Conservation (phyloP, 1,140 invertebrate genomes). For the Drosophila pallidifrons region DNA sequence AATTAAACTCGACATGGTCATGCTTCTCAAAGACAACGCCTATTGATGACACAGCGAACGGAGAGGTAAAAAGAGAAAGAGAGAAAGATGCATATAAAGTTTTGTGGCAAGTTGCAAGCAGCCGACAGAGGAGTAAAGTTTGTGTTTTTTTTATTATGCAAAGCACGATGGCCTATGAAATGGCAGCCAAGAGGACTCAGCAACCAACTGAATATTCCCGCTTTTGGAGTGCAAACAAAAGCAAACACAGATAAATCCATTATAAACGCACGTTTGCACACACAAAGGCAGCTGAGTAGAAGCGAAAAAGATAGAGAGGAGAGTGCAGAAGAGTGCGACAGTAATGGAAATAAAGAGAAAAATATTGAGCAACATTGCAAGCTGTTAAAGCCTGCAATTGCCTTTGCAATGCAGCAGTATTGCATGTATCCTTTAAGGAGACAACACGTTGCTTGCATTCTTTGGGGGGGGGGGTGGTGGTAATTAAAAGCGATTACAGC, state of each 20-base stretch:
- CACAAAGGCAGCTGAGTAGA: conserved; percentile 31
- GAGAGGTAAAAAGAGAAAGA: neutral
- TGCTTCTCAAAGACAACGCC: conserved; percentile 16
- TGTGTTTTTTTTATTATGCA: conserved; percentile 54
- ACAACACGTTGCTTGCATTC: conserved; percentile 11
- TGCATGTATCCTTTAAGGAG: conserved; percentile 24
- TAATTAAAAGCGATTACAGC: conserved; percentile 64
- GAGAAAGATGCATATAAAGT: conserved; percentile 53
- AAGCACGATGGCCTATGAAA: conserved; percentile 52
- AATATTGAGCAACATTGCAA: conserved; percentile 15
- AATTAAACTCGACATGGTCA: conserved; percentile 16
- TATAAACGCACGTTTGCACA: conserved; percentile 64
- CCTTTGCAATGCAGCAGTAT: neutral
- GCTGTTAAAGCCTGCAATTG: conserved; percentile 34
- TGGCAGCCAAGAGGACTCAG: conserved; percentile 4
- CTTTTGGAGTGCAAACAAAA: conserved; percentile 44
- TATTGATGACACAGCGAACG: conserved; percentile 23
- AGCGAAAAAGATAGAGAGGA: neutral
- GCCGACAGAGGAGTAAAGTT: conserved; percentile 31
- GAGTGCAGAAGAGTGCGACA: neutral
- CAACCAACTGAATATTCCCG: conserved; percentile 34
- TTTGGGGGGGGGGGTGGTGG: conserved; percentile 13
- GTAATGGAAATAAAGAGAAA: conserved; percentile 1
- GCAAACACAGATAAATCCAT: conserved; percentile 59
- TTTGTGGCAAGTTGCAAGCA: conserved; percentile 50